A percentile compares a stretch with the other conserved stretches of the same genome.
These are phyloP conservation scores for Lampris incognitus DNA, from an alignment of 2,113 vertebrate genomes.

Conservation along the genomic window DNA sequence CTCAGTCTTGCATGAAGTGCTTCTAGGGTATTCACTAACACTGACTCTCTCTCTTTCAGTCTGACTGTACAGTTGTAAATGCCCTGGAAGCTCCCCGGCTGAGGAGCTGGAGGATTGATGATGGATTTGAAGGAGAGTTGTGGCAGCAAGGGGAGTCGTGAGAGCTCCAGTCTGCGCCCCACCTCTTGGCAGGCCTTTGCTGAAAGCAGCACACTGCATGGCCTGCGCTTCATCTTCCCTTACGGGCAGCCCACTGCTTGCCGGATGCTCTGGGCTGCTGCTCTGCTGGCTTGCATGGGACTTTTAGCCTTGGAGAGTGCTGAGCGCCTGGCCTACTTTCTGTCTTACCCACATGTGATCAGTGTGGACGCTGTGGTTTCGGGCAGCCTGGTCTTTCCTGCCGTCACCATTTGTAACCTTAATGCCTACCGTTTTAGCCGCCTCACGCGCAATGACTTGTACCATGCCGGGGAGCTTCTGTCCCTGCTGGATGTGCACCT, in stretches of 20 bases:
- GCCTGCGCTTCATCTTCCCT: conserved; percentile 93
- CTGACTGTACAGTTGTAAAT: conserved; percentile 61
- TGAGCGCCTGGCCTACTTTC: conserved; percentile 93
- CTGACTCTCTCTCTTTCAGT: conserved; percentile 18
- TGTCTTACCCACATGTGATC: conserved; percentile 96
- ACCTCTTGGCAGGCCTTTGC: conserved; percentile 94
- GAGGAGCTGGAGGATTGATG: conserved; percentile 62
- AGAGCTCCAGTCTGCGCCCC: conserved; percentile 87
- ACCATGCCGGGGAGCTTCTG: conserved; percentile 95
- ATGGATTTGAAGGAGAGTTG: conserved; percentile 97
- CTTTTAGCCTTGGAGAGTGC: conserved; percentile 93
- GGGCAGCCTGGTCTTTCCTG: conserved; percentile 93
- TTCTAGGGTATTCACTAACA: neutral
- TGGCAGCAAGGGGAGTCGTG: conserved; percentile 88
- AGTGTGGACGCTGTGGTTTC: conserved; percentile 94
- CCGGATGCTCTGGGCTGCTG: conserved; percentile 92
- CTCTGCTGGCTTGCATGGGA: conserved; percentile 90
- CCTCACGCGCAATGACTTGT: conserved; percentile 95
- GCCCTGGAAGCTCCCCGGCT: conserved; percentile 50
- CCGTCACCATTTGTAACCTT: conserved; percentile 96
- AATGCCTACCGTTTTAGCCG: conserved; percentile 93
- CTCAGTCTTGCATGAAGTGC: no score
- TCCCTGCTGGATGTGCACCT: conserved; percentile 94
- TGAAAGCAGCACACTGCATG: conserved; percentile 92
- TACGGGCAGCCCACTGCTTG: conserved; percentile 87